Percentiles rank a stretch among this genome's conserved stretches.
Conservation (phyloP, 2,113 vertebrate species). For the Gadus chalcogrammus region DNA sequence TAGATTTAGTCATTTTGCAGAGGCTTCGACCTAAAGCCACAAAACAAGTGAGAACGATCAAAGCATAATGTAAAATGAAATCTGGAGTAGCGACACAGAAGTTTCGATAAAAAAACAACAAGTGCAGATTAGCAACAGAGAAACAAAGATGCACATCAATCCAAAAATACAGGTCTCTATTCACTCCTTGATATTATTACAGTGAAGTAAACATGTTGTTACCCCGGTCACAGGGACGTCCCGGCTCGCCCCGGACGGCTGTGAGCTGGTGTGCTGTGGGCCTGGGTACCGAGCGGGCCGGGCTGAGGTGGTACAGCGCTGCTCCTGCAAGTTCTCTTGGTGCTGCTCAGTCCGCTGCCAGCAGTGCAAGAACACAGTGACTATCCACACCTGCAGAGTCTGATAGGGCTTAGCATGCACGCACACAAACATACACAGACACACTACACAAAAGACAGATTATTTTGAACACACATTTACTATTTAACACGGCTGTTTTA, state of each 20-base stretch:
- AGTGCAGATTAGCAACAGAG: neutral
- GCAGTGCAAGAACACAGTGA: conserved; percentile 73
- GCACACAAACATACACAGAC: neutral
- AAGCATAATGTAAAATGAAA: too few species aligned
- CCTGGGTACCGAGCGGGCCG: conserved; percentile 67
- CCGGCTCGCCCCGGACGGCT: conserved; percentile 67
- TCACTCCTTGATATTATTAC: neutral
- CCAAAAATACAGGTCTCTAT: neutral
- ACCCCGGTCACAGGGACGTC: conserved; percentile 53
- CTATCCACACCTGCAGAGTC: conserved; percentile 70
- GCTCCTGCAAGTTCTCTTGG: conserved; percentile 77
- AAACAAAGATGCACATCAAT: neutral
- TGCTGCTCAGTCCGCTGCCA: conserved; percentile 75
- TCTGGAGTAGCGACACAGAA: too few species aligned
- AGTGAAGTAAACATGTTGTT: neutral
- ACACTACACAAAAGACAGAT: neutral
- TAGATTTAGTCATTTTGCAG: too few species aligned
- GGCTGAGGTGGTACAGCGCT: conserved; percentile 69
- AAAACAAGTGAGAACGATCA: too few species aligned
- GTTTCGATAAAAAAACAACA: neutral
- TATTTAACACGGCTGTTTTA: neutral
- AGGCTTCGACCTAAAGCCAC: too few species aligned
- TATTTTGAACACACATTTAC: neutral
- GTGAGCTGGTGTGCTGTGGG: conserved; percentile 75
- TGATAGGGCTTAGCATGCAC: conserved; percentile 26